phyloP scores from a whole-genome alignment of 2,113 vertebrate species.

The Pelvicachromis taeniatus region DNA sequence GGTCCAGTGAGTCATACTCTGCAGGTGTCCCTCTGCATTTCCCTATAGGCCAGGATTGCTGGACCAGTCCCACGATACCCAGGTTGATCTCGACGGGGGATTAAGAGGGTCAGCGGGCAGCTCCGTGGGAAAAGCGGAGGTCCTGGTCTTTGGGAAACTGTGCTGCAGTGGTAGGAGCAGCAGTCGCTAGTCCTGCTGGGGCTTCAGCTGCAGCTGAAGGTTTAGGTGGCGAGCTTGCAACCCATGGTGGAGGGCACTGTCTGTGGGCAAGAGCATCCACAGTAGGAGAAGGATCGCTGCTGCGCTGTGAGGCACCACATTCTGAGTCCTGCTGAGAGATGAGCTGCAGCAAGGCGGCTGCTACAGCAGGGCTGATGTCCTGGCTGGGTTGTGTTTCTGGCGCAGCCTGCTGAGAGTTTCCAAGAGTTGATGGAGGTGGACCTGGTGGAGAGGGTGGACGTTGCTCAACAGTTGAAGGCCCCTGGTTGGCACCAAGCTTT shows the following conservation, averaged over 20 bases:
- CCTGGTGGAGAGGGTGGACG: constrained; percentile 83
- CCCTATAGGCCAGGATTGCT: constrained; percentile 51
- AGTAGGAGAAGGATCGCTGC: constrained; percentile 56
- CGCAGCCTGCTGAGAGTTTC: constrained; percentile 18
- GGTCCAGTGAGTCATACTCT: constrained; percentile 58
- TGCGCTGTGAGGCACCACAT: constrained; percentile 49
- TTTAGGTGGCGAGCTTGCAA: constrained; percentile 37
- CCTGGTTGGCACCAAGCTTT: constrained; percentile 37
- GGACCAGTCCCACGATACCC: constrained; percentile 58
- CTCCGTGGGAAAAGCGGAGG: constrained; percentile 89
- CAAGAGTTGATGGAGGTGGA: constrained; percentile 61
- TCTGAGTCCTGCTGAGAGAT: constrained; percentile 87
- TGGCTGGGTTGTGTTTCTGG: constrained; percentile 44
- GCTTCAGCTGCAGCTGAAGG: constrained; percentile 38
- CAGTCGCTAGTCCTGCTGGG: constrained; percentile 16
- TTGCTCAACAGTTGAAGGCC: constrained; percentile 80
- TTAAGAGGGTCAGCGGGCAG: constrained; percentile 65
- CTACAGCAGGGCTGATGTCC: constrained; percentile 85
- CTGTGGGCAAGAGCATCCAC: constrained; percentile 5
- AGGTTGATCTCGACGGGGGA: constrained; percentile 47
- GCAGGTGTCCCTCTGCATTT: constrained; percentile 62
- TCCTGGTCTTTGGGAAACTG: constrained; percentile 96
- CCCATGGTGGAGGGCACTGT: constrained; percentile 42
- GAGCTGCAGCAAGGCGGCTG: constrained; percentile 89
- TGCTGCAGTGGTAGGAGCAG: constrained; percentile 30